phyloP scores from a whole-genome alignment of 2,888 invertebrate species.

The Papilio elwesi region DNA sequence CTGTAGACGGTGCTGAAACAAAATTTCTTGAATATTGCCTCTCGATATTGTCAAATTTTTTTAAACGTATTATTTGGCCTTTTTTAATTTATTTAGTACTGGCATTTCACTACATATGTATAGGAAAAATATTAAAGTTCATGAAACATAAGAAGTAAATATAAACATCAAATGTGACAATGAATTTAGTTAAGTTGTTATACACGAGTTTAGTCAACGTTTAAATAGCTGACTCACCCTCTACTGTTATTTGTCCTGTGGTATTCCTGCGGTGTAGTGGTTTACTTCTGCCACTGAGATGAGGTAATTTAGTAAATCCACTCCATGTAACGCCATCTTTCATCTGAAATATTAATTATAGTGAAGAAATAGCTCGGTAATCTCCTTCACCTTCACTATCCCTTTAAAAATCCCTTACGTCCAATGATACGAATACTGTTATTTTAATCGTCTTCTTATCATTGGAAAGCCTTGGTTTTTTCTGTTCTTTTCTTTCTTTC shows the following conservation, averaged over 20 bases:
- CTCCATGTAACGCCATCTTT: conserved; percentile 63
- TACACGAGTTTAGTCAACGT: not conserved
- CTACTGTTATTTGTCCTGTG: conserved; percentile 49
- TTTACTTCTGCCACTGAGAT: conserved; percentile 79
- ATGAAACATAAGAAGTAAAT: not conserved
- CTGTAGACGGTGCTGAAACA: conserved; percentile 17
- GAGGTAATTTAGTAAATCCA: conserved; percentile 80
- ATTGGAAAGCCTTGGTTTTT: no score
- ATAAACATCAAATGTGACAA: not conserved
- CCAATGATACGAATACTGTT: no score
- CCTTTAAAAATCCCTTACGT: no score
- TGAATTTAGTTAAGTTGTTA: not conserved
- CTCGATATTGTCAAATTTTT: not conserved
- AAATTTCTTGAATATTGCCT: not conserved
- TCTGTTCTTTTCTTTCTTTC: no score
- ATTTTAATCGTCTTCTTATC: no score
- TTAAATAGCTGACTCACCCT: conserved; percentile 48
- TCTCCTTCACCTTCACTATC: no score
- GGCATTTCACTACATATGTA: no score
- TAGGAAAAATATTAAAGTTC: no score
- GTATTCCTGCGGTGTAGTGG: conserved; percentile 77
- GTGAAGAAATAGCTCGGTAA: no score
- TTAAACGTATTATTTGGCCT: no score
- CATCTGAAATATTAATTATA: not conserved
- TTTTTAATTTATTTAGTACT: no score